Conservation (phyloP, 2,888 invertebrate species). For the Psylliodes chrysocephalus region DNA sequence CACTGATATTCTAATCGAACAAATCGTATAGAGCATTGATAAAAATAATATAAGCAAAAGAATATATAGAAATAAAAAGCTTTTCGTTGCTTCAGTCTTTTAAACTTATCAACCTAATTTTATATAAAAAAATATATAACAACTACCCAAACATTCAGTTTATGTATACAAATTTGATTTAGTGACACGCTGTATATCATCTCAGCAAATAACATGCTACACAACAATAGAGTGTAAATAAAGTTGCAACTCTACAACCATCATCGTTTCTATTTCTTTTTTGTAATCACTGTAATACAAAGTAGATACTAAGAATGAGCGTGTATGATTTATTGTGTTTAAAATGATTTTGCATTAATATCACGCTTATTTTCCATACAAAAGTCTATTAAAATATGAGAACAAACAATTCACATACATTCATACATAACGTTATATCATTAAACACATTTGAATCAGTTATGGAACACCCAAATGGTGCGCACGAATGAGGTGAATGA, state of each 20-base stretch:
- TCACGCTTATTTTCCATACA: slow-evolving; percentile 17
- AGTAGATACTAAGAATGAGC: not conserved
- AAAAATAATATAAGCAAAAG: too few relatives aligned
- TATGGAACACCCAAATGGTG: slow-evolving; percentile 10
- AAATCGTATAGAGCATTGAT: too few relatives aligned
- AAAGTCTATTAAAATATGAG: slow-evolving; percentile 20
- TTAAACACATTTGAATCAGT: slow-evolving; percentile 6
- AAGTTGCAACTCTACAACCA: not conserved
- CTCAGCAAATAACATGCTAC: too few relatives aligned
- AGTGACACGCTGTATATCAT: too few relatives aligned
- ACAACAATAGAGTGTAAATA: too few relatives aligned
- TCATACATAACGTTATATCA: slow-evolving; percentile 14
- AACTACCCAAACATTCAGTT: too few relatives aligned
- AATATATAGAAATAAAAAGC: too few relatives aligned
- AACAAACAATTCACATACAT: slow-evolving; percentile 9
- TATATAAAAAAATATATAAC: too few relatives aligned
- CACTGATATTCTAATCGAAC: too few relatives aligned
- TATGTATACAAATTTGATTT: too few relatives aligned
- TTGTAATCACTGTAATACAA: not conserved
- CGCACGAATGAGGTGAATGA: slow-evolving; percentile 11
- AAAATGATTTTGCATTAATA: slow-evolving; percentile 6
- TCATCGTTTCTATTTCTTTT: not conserved
- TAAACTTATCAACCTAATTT: too few relatives aligned
- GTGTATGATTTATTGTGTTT: not conserved
- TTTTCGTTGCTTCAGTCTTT: too few relatives aligned